Evolutionary conservation across 2,113 vertebrate genomes (phyloP).

Genomic region (Cyprinus carpio): DNA sequence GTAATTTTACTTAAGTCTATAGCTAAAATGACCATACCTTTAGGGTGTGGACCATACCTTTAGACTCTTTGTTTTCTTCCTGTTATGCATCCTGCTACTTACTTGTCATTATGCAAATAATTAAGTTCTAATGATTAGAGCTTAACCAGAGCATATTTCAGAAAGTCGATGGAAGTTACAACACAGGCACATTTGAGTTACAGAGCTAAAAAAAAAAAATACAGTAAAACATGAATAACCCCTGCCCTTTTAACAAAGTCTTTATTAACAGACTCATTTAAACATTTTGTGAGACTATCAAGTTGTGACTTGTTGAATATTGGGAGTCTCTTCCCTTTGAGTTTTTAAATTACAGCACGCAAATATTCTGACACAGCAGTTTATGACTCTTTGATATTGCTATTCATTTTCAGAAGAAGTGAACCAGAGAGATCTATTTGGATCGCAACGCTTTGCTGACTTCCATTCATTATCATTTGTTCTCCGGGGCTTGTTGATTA

Average conservation of each 20-base stretch:
- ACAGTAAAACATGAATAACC: not conserved
- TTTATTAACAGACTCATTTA: constrained; percentile 9
- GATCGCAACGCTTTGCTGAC: constrained; percentile 7
- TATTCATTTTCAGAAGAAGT: constrained; percentile 36
- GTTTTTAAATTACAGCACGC: not conserved
- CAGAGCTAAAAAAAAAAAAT: not conserved
- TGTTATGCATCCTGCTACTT: no score
- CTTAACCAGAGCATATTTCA: no score
- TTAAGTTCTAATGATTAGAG: no score
- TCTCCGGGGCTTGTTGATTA: constrained; percentile 23
- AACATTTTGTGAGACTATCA: not conserved
- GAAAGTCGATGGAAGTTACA: not conserved
- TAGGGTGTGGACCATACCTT: no score
- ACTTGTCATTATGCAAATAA: no score
- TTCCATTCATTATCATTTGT: constrained; percentile 34
- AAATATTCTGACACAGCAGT: constrained; percentile 38
- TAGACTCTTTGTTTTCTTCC: no score
- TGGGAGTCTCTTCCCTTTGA: not conserved
- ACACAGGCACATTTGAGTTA: not conserved
- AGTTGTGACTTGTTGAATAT: not conserved
- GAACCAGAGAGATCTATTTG: constrained; percentile 17
- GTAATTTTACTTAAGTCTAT: no score
- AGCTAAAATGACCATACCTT: no score
- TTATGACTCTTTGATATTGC: constrained; percentile 26
- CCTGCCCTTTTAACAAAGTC: not conserved